A percentile compares a stretch with the other conserved stretches of the same genome.
Evolutionary conservation across 1,140 invertebrate species (phyloP).

Genomic region (Aculops lycopersici): DNA sequence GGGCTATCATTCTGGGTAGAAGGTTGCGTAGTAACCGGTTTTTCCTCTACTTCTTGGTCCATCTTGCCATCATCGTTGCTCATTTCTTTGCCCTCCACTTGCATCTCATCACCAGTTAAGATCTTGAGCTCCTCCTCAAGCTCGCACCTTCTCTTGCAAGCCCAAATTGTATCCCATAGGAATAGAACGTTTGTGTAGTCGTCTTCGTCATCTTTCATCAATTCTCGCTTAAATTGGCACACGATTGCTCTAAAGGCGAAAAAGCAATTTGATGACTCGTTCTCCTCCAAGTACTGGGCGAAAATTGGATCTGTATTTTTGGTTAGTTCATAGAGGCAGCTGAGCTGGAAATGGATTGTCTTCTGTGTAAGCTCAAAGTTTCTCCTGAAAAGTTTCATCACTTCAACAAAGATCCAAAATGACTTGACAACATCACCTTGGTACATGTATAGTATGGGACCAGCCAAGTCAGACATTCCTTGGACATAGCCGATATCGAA

Average conservation of each 20-base stretch:
- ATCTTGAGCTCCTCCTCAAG: not conserved
- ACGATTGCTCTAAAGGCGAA: constrained; percentile 70
- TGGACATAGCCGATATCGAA: constrained; percentile 45
- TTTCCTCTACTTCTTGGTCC: not conserved
- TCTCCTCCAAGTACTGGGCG: constrained; percentile 21
- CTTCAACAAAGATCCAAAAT: constrained; percentile 98
- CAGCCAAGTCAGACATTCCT: constrained; percentile 82
- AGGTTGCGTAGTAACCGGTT: not conserved
- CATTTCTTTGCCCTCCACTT: not conserved
- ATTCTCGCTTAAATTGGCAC: constrained; percentile 28
- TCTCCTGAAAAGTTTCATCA: constrained; percentile 50
- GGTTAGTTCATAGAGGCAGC: constrained; percentile 6
- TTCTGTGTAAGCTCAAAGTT: constrained; percentile 10
- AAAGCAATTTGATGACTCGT: constrained; percentile 89
- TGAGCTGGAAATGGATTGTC: constrained; percentile 6
- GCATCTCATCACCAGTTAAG: not conserved
- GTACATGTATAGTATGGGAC: constrained; percentile 62
- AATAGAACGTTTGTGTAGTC: constrained; percentile 6
- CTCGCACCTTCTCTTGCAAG: not conserved
- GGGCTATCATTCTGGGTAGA: not conserved
- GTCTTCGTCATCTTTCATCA: constrained; percentile 14
- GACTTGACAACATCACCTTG: constrained; percentile 63
- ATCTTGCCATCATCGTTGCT: not conserved
- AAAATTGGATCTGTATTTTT: constrained; percentile 8
- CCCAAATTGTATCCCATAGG: constrained; percentile 10